Evolutionary conservation across 2,888 invertebrate species (phyloP), one percentile per base, ranked within the genome.

Genomic region (Lochmaea capreae): DNA sequence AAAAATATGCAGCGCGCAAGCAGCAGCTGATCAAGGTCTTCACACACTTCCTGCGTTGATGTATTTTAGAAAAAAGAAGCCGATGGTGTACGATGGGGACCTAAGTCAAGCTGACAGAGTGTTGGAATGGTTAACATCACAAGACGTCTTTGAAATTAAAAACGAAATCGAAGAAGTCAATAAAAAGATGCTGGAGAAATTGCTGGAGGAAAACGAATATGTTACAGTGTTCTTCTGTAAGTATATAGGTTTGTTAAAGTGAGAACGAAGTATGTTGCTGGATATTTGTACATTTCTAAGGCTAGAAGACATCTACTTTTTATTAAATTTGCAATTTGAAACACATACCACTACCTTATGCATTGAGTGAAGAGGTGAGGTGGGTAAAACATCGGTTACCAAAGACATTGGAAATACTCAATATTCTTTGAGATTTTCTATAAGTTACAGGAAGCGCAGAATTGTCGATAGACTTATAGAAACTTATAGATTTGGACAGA

Each of bases 101-200:
- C 88, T 97, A 52, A 93, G 92, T 77, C 96, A 97, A 86, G 94
- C 94, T 52, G 96, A 96, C 67, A 93, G 92, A 85, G 92, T 97
- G 26, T 88, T 97, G 6, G 91, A 93, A 77, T 97, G 97, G 97
- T 88, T 97, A 58, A 97, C 97, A 39, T 96, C 96, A 65, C 97
- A 97, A 84, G 97, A 97, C 85, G 95, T 97, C 69, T 97, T 97
- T 88, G 97, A 97, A 88, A 94, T 97, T 69, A 97, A 96, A 89
- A 97, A 97, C 85, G 97, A 97, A 90, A 98, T 98, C 84, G 97
- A 97, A 86, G 97, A 98, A 86, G 98, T 98, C 10, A 97, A 98
- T 87, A 93, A 95, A 77, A 97, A 97, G 88, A 97, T 97, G 96
- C 89, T 98, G 83, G 97, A 98, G 84, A 98, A 98, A 88, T 89